These are phyloP conservation scores for Pachyramphus minor DNA, from an alignment of 2,113 vertebrate species.

Conservation along the genomic window DNA sequence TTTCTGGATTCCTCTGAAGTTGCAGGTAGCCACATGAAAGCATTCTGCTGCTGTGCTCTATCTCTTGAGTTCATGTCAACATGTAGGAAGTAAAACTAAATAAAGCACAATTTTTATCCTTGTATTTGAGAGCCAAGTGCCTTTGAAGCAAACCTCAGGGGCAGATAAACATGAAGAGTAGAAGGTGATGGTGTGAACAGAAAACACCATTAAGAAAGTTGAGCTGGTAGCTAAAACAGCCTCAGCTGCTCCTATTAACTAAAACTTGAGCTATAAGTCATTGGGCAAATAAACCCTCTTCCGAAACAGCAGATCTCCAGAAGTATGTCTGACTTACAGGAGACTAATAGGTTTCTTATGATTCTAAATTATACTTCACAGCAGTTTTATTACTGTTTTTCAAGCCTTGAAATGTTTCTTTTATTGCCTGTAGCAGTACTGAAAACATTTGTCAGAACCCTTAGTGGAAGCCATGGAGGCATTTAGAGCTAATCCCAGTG, in stretches of 20 bases:
- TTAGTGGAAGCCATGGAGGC: not conserved
- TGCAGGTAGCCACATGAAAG: not conserved
- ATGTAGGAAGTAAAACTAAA: not conserved
- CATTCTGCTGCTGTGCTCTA: not conserved
- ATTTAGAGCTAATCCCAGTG: slow-evolving; percentile 5
- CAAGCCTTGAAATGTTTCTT: slow-evolving; percentile 15
- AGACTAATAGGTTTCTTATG: not conserved
- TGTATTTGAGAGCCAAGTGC: not conserved
- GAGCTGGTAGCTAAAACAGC: not conserved
- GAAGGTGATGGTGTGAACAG: not conserved
- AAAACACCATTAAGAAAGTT: not conserved
- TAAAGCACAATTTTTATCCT: not conserved
- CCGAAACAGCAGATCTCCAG: not conserved
- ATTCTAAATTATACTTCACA: slow-evolving; percentile 21
- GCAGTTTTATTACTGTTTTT: slow-evolving; percentile 1
- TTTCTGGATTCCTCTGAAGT: not conserved
- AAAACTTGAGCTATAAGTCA: not conserved
- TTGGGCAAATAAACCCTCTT: not conserved
- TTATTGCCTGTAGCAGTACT: not conserved
- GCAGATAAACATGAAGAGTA: not conserved
- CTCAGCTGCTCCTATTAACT: not conserved
- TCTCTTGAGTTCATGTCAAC: not conserved
- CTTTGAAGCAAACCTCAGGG: not conserved
- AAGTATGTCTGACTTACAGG: not conserved
- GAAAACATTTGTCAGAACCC: not conserved